Conservation (phyloP, 2,888 invertebrate genomes). For the Adelphocoris suturalis region DNA sequence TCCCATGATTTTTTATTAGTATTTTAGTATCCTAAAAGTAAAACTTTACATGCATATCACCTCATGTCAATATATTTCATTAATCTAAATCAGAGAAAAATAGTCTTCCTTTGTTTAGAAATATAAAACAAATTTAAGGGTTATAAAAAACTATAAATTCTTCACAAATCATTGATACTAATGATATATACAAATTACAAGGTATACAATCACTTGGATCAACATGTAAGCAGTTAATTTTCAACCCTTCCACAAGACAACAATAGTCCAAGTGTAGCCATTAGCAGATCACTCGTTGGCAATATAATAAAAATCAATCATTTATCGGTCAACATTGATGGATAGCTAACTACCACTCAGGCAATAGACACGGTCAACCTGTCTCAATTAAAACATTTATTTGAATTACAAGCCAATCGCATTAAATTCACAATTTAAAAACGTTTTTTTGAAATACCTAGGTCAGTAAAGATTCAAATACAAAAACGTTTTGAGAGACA, state of each 20-base stretch:
- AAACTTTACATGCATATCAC: constrained; percentile 48
- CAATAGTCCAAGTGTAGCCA: neutral
- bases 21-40: constrained; percentile 35
- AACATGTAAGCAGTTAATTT: neutral
- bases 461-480: neutral
- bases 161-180: constrained; percentile 53
- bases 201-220: constrained; percentile 29
- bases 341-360: neutral
- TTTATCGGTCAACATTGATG: neutral
- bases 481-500: neutral
- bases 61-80: constrained; percentile 58
- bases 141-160: constrained; percentile 65
- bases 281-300: constrained; percentile 7
- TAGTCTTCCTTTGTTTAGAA: constrained; percentile 57
- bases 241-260: neutral
- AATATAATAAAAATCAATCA: neutral
- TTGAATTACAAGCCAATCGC: neutral
- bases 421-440: neutral
- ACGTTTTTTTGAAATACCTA: neutral
- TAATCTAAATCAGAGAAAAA: constrained; percentile 57
- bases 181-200: constrained; percentile 41
- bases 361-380: neutral
- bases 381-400: neutral
- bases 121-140: constrained; percentile 59
- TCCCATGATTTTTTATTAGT: constrained; percentile 24